These are phyloP conservation scores for Amaurobius ferox DNA, from an alignment of 2,888 invertebrate species.

Conservation along the genomic window DNA sequence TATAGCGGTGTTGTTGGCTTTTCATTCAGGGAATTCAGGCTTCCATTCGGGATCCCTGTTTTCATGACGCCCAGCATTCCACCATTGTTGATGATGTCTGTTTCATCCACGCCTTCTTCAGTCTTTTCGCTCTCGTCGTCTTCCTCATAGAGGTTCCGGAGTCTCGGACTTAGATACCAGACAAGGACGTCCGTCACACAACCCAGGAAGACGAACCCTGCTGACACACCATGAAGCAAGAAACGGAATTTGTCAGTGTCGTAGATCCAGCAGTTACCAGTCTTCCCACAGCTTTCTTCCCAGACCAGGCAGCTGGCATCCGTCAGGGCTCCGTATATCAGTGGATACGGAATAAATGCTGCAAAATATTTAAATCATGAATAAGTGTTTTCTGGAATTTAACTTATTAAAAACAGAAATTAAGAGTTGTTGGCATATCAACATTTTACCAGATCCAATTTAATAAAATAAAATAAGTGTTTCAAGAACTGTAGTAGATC, in stretches of 20 bases:
- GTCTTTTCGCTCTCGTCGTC: slow-evolving; percentile 44
- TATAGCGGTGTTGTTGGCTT: slow-evolving; percentile 17
- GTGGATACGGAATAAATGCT: slow-evolving; percentile 74
- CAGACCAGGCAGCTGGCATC: slow-evolving; percentile 74
- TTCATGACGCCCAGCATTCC: slow-evolving; percentile 49
- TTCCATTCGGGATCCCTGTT: slow-evolving; percentile 36
- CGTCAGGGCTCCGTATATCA: slow-evolving; percentile 74
- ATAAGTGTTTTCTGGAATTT: too few relatives aligned
- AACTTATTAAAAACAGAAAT: too few relatives aligned
- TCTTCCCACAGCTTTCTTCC: slow-evolving; percentile 74
- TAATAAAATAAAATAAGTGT: too few relatives aligned
- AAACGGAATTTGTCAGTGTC: slow-evolving; percentile 73
- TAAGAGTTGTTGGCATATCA: too few relatives aligned
- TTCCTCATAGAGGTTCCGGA: slow-evolving; percentile 72
- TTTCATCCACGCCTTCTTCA: neutral
- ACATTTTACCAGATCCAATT: too few relatives aligned
- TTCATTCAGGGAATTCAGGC: slow-evolving; percentile 39
- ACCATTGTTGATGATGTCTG: slow-evolving; percentile 42
- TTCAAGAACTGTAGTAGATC: too few relatives aligned
- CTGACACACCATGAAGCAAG: slow-evolving; percentile 72
- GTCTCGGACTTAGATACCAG: slow-evolving; percentile 49
- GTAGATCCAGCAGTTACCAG: slow-evolving; percentile 75
- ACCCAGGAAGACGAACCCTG: slow-evolving; percentile 68
- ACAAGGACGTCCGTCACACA: slow-evolving; percentile 69
- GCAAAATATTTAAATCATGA: too few relatives aligned